Evolutionary conservation across 2,888 invertebrate species (phyloP), one percentile per base, ranked within the genome.

Genomic region (Platynereis dumerilii): DNA sequence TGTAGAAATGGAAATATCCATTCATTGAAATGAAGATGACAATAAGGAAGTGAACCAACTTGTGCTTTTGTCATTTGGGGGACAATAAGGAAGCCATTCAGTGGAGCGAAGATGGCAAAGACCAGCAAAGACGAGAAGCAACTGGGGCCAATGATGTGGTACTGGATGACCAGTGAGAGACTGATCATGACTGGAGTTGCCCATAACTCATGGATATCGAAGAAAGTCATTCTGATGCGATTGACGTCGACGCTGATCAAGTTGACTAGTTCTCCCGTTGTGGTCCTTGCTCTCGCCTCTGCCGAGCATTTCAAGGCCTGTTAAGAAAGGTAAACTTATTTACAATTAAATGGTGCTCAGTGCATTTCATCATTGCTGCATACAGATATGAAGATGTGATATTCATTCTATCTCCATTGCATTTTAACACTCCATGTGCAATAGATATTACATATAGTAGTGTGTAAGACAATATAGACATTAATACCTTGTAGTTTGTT

Each of bases 141-240:
- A 7, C 20, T 20, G 3, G 22, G 20, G 7, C 48, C 48, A 48
- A 48, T 20, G 17, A 48, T n/a, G 20, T 48, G n/a, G 20, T 22
- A 48, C 20, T 20, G 22, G 48, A 48, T 20, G 3, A 48, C 7
- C 48, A 48, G 7, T 10, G 48, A 48, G 22, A 48, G 22, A 5
- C n/a, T n/a, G 7, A 48, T 48, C 48, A 48, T 48, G n/a, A 48
- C 3, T 3, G 48, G 48, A 5, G 48, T 5, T 22, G 48, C 48
- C 48, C 48, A 48, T 3, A 48, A n/a, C n/a, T 48, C 48, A n/a
- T 48, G 20, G n/a, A 48, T 48, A n/a, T 48, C 48, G 7, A 48
- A 20, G 48, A 22, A n/a, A n/a, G 22, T 48, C 3, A 10, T 22
- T 48, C 22, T 3, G 3, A 48, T n/a, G n/a, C 22, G n/a, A n/a